phyloP scores from a whole-genome alignment of 2,113 vertebrate species.

The Myocastor coypus region DNA sequence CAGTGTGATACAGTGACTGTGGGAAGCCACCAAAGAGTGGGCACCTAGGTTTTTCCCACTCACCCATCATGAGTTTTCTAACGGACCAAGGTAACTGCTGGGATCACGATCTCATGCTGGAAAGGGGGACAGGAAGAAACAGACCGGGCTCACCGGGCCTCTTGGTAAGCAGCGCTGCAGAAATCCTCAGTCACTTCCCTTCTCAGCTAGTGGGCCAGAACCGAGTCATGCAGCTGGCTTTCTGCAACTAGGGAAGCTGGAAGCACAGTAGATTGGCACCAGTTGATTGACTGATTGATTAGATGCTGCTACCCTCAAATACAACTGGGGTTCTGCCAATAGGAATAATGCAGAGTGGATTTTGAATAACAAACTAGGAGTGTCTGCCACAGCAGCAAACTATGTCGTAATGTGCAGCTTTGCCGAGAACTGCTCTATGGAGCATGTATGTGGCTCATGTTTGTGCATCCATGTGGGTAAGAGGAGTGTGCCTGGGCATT shows the following conservation, averaged over 20 bases:
- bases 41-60: neutral
- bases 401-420: neutral
- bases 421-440: neutral
- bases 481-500: neutral
- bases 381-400: neutral
- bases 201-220: neutral
- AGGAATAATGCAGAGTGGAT: neutral
- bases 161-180: neutral
- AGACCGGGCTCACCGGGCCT: fast-evolving
- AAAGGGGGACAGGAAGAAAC: neutral
- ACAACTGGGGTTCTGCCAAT: neutral
- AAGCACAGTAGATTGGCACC: too few relatives aligned
- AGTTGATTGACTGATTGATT: neutral
- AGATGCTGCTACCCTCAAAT: neutral
- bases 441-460: neutral
- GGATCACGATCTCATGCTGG: neutral
- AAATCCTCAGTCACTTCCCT: neutral
- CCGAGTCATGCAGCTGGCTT: neutral
- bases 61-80: too few relatives aligned
- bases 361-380: neutral
- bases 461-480: neutral
- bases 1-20: neutral
- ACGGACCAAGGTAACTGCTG: neutral
- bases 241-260: neutral
- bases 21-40: neutral